phyloP scores from a whole-genome alignment of 2,113 vertebrate genomes.

The Sapayoa aenigma region DNA sequence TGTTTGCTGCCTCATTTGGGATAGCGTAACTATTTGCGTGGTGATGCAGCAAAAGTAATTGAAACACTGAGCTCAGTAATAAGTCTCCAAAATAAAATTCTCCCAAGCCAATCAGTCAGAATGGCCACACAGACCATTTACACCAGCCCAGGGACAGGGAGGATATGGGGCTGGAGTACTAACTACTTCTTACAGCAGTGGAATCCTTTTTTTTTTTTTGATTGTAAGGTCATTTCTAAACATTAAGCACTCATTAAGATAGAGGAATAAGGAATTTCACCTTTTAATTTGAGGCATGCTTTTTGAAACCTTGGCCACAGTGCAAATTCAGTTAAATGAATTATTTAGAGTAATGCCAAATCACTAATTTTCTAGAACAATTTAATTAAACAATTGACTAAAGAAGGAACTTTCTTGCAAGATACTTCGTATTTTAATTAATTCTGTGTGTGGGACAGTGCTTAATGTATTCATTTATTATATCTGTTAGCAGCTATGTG shows the following conservation, averaged over 20 bases:
- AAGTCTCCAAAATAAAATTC: not conserved
- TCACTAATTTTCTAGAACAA: not conserved
- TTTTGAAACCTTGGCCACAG: not conserved
- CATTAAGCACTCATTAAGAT: not conserved
- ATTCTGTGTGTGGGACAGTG: not conserved
- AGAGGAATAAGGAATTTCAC: not conserved
- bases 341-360: not conserved
- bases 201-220: not conserved
- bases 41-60: not conserved
- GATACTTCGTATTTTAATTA: not conserved
- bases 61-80: not conserved
- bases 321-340: not conserved
- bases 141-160: not conserved
- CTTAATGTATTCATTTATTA: constrained; percentile 39
- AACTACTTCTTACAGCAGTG: not conserved
- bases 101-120: not conserved
- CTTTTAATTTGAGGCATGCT: not conserved
- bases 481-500: constrained; percentile 42
- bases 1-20: not conserved
- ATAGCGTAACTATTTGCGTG: not conserved
- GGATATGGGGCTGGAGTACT: not conserved
- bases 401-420: not conserved
- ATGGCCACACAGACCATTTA: not conserved
- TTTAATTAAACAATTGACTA: not conserved
- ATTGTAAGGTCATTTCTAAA: not conserved